Base-by-base conservation (phyloP, 2,797 vertebrate species). In the Enteromius mattozi region DNA sequence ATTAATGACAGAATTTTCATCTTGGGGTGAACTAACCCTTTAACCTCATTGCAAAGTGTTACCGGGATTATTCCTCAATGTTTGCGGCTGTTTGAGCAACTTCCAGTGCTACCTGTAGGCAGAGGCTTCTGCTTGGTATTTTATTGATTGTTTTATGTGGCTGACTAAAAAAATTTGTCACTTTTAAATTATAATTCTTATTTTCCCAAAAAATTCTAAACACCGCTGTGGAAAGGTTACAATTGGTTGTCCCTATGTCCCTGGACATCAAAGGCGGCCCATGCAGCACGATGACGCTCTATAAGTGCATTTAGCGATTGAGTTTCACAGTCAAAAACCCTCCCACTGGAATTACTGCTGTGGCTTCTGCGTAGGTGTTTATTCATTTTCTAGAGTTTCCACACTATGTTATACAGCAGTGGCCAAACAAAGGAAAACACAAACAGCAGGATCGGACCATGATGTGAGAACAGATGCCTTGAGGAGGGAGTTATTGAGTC, bases 341-440 rank as follows among this genome's bases (percentile, higher is more conserved):
- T 72, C 74, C 56, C 79, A 82, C 61, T 65, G 40, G 65, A 87
- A 84, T 81, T 78, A 81, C 66, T 74, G 37, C 27, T 56, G 47
- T 76, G 70, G 24, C 69, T 84, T 84, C 63, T 81, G 66, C n/a
- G 42, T 78, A 47, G 79, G 78, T 72, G 66, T 77, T 78, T 79
- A 81, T 65, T 54, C 6, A 42, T 76, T 77, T 84, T 84, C 42
- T 77, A 63, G 42, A 65, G 54, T 84, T 65, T 78, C 56, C 72
- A 72, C 27, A 47, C 79, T 72, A 59, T 78, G 19, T 79, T 61
- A 81, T 84, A 24, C 16, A n/a, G 37, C 30, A 49, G 56, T 61
- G 19, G 66, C 72, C 70, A 65, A 49, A 66, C 72, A 84, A 77
- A 72, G 27, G 27, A 76, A 68, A 24, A 27, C 82, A 21, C 33